These are phyloP conservation scores for Timema cristinae DNA, from an alignment of 2,888 invertebrate species.

Conservation along the genomic window DNA sequence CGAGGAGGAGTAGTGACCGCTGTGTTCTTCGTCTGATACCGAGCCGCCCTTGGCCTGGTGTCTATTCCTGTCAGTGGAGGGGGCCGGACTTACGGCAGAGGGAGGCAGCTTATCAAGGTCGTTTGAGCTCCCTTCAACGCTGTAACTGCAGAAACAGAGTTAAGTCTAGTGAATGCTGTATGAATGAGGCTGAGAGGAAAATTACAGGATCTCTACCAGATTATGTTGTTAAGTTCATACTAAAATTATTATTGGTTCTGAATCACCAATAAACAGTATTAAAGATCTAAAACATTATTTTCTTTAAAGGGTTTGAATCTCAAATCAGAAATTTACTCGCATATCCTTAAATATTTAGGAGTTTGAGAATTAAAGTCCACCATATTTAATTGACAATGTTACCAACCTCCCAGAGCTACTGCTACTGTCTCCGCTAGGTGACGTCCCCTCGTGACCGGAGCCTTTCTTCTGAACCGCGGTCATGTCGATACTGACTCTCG, in stretches of 20 bases:
- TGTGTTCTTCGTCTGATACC: constrained; percentile 42
- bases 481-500: constrained; percentile 27
- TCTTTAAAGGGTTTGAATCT: no score
- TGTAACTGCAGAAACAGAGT: constrained; percentile 35
- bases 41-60: background rate
- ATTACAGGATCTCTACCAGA: no score
- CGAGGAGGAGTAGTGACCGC: constrained; percentile 65
- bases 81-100: background rate
- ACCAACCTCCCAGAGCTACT: constrained; percentile 41
- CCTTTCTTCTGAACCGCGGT: constrained; percentile 2
- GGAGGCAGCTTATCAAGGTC: constrained; percentile 19
- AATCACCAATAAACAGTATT: no score
- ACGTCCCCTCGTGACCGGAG: constrained; percentile 31
- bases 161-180: no score
- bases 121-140: constrained; percentile 36
- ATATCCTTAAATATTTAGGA: background rate
- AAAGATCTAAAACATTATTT: background rate
- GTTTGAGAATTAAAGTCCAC: background rate
- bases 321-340: no score
- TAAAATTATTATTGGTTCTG: no score
- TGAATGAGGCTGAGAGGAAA: no score
- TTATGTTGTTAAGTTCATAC: no score
- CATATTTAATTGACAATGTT: background rate
- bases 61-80: background rate
- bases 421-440: constrained; percentile 39